Evolutionary conservation across 2,113 vertebrate genomes (phyloP).

Genomic region (Engystomops pustulosus): DNA sequence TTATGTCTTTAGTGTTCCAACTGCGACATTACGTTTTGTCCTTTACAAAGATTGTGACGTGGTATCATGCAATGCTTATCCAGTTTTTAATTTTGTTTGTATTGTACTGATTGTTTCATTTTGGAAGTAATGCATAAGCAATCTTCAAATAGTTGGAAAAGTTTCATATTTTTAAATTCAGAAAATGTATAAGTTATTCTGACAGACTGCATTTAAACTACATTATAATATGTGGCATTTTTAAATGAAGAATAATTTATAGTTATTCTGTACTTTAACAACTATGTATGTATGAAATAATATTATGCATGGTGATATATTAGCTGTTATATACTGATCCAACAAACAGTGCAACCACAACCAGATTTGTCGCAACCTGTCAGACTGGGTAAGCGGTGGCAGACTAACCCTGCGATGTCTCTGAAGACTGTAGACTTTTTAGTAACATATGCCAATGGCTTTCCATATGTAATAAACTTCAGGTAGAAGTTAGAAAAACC

Average conservation of each 20-base stretch:
- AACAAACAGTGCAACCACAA: no score
- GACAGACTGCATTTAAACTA: not conserved
- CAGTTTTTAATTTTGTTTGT: conserved; percentile 27
- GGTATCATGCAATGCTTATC: not conserved
- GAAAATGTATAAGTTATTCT: not conserved
- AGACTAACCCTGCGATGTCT: no score
- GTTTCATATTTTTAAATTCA: not conserved
- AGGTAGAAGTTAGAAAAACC: no score
- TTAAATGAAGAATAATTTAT: not conserved
- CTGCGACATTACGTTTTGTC: not conserved
- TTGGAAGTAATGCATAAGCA: not conserved
- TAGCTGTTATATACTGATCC: no score
- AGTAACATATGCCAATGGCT: no score
- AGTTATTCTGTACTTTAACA: not conserved
- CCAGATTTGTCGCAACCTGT: no score
- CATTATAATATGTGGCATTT: not conserved
- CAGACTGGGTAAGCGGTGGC: no score
- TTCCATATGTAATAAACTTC: no score
- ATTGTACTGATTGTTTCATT: not conserved
- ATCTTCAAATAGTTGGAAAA: not conserved
- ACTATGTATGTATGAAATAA: not conserved
- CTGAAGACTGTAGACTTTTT: no score
- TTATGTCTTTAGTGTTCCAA: not conserved
- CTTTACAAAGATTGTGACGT: conserved; percentile 16
- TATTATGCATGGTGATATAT: no score